Evolutionary conservation across 2,113 vertebrate species (phyloP).

Genomic region (Podocnemis expansa): DNA sequence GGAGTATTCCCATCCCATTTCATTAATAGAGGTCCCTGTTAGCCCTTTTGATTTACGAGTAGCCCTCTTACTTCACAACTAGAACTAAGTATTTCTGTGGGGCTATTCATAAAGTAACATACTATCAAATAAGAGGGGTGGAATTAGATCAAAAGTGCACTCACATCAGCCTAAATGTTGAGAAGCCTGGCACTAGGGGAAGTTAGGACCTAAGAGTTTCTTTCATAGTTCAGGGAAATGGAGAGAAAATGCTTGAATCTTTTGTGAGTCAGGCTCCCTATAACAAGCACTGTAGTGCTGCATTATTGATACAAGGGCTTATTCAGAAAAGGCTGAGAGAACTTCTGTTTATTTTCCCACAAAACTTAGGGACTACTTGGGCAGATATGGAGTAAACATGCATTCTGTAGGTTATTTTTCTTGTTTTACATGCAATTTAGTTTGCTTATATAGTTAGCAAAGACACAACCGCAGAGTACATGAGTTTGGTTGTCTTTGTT

Average conservation of each 20-base stretch:
- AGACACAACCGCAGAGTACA: neutral
- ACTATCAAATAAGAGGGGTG: neutral
- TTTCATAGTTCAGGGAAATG: neutral
- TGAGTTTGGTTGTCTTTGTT: neutral
- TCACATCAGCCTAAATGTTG: neutral
- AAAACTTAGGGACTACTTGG: neutral
- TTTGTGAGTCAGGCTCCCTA: neutral
- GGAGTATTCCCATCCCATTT: no score
- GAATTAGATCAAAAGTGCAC: neutral
- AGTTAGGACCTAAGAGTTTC: neutral
- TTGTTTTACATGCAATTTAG: neutral
- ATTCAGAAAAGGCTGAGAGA: neutral
- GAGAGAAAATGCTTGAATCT: neutral
- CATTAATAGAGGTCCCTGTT: no score
- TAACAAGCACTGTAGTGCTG: neutral
- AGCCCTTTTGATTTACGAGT: no score
- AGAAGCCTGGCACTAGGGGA: neutral
- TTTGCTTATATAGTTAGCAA: neutral
- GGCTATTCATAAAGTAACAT: no score
- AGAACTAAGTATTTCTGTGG: no score
- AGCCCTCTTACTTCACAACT: no score
- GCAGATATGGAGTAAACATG: neutral
- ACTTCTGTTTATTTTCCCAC: neutral
- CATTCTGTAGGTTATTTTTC: neutral
- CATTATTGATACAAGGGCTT: neutral